Conservation (phyloP, 2,797 vertebrate species). For the Sebastes jordani region DNA sequence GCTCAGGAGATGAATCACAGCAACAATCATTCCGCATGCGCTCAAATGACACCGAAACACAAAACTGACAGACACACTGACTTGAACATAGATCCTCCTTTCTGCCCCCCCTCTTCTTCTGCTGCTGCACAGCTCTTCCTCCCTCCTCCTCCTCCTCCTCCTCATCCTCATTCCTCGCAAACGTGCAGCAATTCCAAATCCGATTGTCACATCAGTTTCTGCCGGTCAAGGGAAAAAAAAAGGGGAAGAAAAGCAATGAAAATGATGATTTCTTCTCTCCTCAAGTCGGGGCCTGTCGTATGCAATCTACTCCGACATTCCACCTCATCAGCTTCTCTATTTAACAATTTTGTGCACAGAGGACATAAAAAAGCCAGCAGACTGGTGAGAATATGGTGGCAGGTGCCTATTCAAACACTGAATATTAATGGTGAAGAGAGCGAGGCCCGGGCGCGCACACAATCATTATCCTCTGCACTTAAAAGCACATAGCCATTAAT, state of each 20-base stretch:
- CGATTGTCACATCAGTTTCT: constrained; percentile 75
- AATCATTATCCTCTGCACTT: constrained; percentile 63
- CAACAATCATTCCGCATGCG: constrained; percentile 61
- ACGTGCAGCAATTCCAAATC: constrained; percentile 72
- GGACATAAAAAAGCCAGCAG: constrained; percentile 58
- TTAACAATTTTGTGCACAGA: constrained; percentile 71
- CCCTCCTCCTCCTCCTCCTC: background rate
- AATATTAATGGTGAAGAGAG: constrained; percentile 66
- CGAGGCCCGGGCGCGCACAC: constrained; percentile 17
- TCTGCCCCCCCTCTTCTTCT: background rate
- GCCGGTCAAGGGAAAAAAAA: constrained; percentile 55
- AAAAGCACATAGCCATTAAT: constrained; percentile 73
- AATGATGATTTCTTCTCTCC: constrained; percentile 71
- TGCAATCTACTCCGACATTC: constrained; percentile 79
- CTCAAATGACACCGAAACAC: constrained; percentile 62
- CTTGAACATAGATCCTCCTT: constrained; percentile 46
- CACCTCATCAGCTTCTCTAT: constrained; percentile 78
- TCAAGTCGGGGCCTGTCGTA: constrained; percentile 75
- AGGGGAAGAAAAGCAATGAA: constrained; percentile 45
- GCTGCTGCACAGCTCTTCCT: background rate
- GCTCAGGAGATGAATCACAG: constrained; percentile 67
- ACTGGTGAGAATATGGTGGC: constrained; percentile 63
- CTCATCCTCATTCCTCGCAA: constrained; percentile 24
- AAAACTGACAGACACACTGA: constrained; percentile 64
- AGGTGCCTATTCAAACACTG: constrained; percentile 69